phyloP scores from a whole-genome alignment of 2,888 invertebrate species.

The Leptopilina myrica region DNA sequence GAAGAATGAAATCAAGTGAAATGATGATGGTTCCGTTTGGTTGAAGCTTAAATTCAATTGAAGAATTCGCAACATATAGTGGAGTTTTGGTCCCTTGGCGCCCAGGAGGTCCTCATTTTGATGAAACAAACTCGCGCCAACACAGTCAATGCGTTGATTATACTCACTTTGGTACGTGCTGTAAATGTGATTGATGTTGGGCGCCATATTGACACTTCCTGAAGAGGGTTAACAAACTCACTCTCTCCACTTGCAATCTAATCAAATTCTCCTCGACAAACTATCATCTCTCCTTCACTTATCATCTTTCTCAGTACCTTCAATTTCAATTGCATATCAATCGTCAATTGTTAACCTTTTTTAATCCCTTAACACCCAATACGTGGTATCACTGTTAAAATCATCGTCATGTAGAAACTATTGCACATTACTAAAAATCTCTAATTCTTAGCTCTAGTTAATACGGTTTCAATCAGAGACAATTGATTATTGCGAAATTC shows the following conservation, averaged over 20 bases:
- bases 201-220: conserved; percentile 26
- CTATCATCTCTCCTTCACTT: neutral
- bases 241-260: neutral
- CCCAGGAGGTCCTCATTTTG: conserved; percentile 48
- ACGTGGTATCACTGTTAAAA: too few species aligned
- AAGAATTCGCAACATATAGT: too few species aligned
- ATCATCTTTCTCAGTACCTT: neutral
- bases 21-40: conserved; percentile 30
- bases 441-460: too few species aligned
- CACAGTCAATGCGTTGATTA: conserved; percentile 30
- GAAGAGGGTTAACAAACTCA: conserved; percentile 39
- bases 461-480: too few species aligned
- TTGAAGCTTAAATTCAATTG: conserved; percentile 38
- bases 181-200: conserved; percentile 62
- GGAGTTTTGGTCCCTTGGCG: conserved; percentile 40
- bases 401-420: too few species aligned
- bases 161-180: conserved; percentile 45
- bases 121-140: conserved; percentile 17
- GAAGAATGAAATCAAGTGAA: conserved; percentile 28
- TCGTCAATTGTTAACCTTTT: too few species aligned
- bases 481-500: too few species aligned
- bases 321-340: too few species aligned
- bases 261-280: conserved; percentile 13
- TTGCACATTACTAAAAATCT: too few species aligned
- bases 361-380: too few species aligned